Percentiles rank a stretch among this genome's conserved stretches.
phyloP scores from a whole-genome alignment of 2,113 vertebrate genomes.

The Sinocyclocheilus anophthalmus region DNA sequence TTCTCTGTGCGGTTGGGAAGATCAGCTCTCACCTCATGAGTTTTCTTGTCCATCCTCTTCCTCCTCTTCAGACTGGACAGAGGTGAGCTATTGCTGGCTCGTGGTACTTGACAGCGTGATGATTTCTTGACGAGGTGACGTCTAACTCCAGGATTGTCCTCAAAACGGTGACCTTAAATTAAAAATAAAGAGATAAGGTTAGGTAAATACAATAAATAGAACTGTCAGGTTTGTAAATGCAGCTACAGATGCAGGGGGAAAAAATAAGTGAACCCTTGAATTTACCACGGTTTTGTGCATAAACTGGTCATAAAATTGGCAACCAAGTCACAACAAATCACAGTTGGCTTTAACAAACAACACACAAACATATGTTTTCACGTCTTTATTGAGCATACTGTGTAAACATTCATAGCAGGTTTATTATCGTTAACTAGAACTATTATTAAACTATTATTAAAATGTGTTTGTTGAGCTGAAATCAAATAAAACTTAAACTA shows the following conservation, averaged over 20 bases:
- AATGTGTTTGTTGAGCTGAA: no score
- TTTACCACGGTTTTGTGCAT: neutral
- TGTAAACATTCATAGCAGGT: neutral
- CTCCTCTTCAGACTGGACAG: slow-evolving; percentile 82
- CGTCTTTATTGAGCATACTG: neutral
- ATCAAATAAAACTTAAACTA: no score
- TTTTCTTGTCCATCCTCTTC: slow-evolving; percentile 89
- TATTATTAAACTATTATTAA: no score
- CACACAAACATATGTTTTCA: neutral
- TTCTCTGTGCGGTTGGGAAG: neutral
- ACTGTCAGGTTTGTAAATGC: no score
- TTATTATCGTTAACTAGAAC: neutral
- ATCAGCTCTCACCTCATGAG: slow-evolving; percentile 83
- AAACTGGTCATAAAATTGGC: neutral
- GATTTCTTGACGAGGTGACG: slow-evolving; percentile 95
- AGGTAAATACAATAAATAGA: neutral
- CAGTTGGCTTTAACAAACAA: neutral
- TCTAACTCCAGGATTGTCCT: slow-evolving; percentile 93
- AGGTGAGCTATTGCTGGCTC: slow-evolving; percentile 78
- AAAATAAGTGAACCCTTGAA: neutral
- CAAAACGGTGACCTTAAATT: slow-evolving; percentile 88
- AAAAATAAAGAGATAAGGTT: neutral
- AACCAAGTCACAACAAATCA: no score
- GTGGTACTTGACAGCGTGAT: slow-evolving; percentile 72
- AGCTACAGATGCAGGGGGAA: no score